Base-by-base conservation (phyloP, 2,888 invertebrate species). In the Acholoe squamosa region DNA sequence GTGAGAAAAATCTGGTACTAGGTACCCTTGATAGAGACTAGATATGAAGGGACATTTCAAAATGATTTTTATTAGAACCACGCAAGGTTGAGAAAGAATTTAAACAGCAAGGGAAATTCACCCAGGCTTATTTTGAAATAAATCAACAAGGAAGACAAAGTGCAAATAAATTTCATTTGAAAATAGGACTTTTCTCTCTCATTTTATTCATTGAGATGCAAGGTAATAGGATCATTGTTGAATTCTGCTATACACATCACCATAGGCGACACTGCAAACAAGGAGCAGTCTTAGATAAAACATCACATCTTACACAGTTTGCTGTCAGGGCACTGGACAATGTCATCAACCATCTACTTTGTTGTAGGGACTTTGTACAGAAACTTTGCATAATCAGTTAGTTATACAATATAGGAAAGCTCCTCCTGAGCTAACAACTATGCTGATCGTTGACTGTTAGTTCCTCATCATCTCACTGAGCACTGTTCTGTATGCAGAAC, bases 211-310 rank as follows among this genome's bases (percentile, higher is more conserved):
- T 71, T 71, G 71, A 71, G 71, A 28, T 71, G 71, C 28, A 71
- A n/a, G 71, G 19, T 71, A 71, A 71, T 28, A 71, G 71, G 61
- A 71, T 25, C 71, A n/a, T n/a, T 71, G 71, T 71, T 61, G 61
- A 7, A 71, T 71, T 71, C 71, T 71, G 71, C 31, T 67, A 16
- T 67, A 67, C 67, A 67, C 7, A 7, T 28, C 71, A 71, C 71
- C 71, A 71, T 7, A 71, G 7, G 28, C 28, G 71, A 28, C 14
- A 71, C 71, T 61, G 61, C 61, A 61, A 61, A 61, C 22, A 61
- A n/a, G 25, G 61, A 61, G 61, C 22, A 61, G 19, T 19, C 61
- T n/a, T 19, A 14, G 61, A 61, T 43, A 61, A n/a, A 61, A 19
- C 61, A 61, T 61, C 61, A 61, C 61, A 61, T 61, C 61, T 61